Conservation (phyloP, 2,113 vertebrate species). For the Poeciliopsis turrubarensis region DNA sequence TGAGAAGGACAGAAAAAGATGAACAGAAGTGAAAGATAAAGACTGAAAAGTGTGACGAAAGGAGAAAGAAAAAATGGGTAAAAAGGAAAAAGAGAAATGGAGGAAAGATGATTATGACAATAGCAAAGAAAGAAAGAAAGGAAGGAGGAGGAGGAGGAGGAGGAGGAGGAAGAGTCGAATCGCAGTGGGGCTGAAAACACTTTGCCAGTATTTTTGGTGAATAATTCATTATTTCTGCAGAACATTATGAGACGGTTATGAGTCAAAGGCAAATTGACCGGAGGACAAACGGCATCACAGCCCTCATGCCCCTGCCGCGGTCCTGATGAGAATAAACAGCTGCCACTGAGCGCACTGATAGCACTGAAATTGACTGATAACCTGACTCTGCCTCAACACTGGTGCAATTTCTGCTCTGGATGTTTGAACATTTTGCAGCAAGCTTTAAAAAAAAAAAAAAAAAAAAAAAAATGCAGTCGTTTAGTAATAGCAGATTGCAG, state of each 20-base stretch:
- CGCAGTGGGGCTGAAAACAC: not conserved
- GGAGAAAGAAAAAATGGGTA: not conserved
- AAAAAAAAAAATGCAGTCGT: not conserved
- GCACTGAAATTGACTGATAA: not conserved
- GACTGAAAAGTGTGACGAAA: not conserved
- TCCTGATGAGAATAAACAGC: conserved; percentile 5
- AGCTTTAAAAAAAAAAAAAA: not conserved
- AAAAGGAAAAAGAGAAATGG: not conserved
- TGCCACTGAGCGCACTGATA: conserved; percentile 3
- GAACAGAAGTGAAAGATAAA: not conserved
- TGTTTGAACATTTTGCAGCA: not conserved
- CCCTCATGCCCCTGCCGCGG: not conserved
- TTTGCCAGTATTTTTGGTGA: not conserved
- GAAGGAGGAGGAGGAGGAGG: not conserved
- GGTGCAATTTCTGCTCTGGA: not conserved
- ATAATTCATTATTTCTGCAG: not conserved
- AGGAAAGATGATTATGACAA: not conserved
- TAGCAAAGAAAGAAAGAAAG: not conserved
- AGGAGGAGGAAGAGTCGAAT: not conserved
- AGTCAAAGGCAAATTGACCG: not conserved
- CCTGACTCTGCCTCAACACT: not conserved
- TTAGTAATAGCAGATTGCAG: not conserved
- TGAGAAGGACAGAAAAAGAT: too few species aligned
- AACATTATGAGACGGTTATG: conserved; percentile 3
- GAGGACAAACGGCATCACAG: conserved; percentile 23